A percentile compares a stretch with the other conserved stretches of the same genome.
Evolutionary conservation across 2,888 invertebrate genomes (phyloP).

Genomic region (Abscondita cerata): DNA sequence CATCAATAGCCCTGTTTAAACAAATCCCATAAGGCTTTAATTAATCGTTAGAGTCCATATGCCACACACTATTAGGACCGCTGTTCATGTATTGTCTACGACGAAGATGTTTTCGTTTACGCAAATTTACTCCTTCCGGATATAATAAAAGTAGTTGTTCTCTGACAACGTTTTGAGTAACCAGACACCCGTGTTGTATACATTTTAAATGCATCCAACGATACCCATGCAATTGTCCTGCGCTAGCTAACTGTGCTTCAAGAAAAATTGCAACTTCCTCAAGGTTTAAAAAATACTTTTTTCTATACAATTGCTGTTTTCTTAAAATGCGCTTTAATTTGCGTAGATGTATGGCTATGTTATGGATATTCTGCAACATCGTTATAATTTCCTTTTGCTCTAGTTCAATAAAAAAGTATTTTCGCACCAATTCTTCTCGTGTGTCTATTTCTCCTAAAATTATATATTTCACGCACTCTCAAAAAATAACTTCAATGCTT

Average conservation of each 20-base stretch:
- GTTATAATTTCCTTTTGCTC: constrained; percentile 1
- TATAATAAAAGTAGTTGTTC: constrained; percentile 21
- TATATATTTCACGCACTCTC: background rate
- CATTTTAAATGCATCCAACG: constrained; percentile 37
- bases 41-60: constrained; percentile 31
- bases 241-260: constrained; percentile 22
- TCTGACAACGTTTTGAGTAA: constrained; percentile 27
- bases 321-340: background rate
- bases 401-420: background rate
- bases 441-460: background rate
- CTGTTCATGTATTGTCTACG: constrained; percentile 24
- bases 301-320: constrained; percentile 17
- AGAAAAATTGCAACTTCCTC: constrained; percentile 19
- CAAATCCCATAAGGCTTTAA: constrained; percentile 20
- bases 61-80: constrained; percentile 34
- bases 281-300: constrained; percentile 18
- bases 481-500: background rate
- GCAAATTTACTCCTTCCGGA: constrained; percentile 25
- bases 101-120: constrained; percentile 21
- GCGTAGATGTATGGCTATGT: background rate
- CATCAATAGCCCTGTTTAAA: constrained; percentile 17
- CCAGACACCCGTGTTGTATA: constrained; percentile 28
- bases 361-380: background rate
- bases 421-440: background rate
- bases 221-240: no score